A percentile compares a stretch with the other conserved stretches of the same genome.
phyloP scores from a whole-genome alignment of 2,797 vertebrate species.

The Pseudomugil tenellus region DNA sequence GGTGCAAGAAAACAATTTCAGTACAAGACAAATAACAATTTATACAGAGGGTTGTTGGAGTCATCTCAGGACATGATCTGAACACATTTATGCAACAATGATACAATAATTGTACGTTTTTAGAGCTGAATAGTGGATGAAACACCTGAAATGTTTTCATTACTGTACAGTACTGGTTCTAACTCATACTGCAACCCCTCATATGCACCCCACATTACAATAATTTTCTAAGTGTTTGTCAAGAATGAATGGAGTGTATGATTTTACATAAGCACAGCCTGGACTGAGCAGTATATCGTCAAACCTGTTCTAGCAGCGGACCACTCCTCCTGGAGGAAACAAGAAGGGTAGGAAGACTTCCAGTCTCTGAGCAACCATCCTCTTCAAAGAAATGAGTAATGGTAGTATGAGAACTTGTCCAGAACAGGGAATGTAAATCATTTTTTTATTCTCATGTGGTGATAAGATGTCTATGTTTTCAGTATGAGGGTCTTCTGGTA shows the following conservation, averaged over 20 bases:
- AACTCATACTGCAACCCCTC: not conserved
- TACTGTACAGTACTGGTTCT: not conserved
- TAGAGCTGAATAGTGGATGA: not conserved
- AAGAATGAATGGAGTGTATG: conserved; percentile 32
- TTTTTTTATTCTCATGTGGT: conserved; percentile 41
- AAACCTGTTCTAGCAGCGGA: conserved; percentile 77
- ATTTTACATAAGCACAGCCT: conserved; percentile 42
- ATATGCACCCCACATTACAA: conserved; percentile 1
- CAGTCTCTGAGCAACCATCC: conserved; percentile 58
- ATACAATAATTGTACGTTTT: conserved; percentile 4
- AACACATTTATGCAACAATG: not conserved
- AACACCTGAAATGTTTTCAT: not conserved
- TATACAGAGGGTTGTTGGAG: conserved; percentile 9
- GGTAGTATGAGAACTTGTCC: conserved; percentile 73
- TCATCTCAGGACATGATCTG: not conserved
- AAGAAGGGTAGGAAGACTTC: conserved; percentile 58
- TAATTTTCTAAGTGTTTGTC: conserved; percentile 19
- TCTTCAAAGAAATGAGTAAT: conserved; percentile 63
- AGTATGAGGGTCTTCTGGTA: conserved; percentile 24
- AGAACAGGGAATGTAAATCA: conserved; percentile 53
- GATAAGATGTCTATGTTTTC: conserved; percentile 75
- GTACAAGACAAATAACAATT: not conserved
- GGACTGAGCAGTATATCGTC: conserved; percentile 61
- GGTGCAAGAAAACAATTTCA: not conserved
- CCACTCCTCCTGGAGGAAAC: conserved; percentile 59